Evolutionary conservation across 2,888 invertebrate species (phyloP).

Genomic region (Rutpela maculata): DNA sequence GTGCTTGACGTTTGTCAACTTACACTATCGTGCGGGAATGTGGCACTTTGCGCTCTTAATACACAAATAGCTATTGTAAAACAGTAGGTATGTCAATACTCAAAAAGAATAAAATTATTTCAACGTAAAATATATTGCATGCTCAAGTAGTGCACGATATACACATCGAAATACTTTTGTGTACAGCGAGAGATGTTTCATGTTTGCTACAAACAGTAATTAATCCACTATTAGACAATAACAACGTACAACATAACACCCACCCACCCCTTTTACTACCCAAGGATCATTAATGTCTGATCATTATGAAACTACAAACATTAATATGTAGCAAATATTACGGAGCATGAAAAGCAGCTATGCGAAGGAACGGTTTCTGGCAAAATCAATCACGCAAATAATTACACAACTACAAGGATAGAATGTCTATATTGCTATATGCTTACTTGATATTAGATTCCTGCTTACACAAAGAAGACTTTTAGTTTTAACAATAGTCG

Average conservation of each 20-base stretch:
- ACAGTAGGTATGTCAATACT: too few species aligned
- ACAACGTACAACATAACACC: background rate
- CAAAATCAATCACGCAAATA: background rate
- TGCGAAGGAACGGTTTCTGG: background rate
- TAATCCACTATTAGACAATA: background rate
- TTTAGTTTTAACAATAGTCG: too few species aligned
- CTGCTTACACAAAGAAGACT: too few species aligned
- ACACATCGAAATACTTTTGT: too few species aligned
- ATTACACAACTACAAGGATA: background rate
- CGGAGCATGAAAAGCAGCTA: background rate
- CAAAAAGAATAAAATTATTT: too few species aligned
- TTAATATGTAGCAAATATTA: background rate
- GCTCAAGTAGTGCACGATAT: too few species aligned
- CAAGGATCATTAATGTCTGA: background rate
- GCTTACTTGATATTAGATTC: too few species aligned
- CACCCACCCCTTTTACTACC: background rate
- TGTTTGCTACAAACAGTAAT: background rate
- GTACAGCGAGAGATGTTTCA: background rate
- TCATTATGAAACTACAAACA: background rate
- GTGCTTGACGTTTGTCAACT: too few species aligned
- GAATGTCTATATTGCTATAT: background rate
- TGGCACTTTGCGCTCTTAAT: too few species aligned
- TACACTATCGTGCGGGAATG: too few species aligned
- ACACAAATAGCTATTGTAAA: too few species aligned
- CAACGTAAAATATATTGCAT: too few species aligned